phyloP scores from a whole-genome alignment of 2,888 invertebrate species.

The Gisinianus flammeolus region DNA sequence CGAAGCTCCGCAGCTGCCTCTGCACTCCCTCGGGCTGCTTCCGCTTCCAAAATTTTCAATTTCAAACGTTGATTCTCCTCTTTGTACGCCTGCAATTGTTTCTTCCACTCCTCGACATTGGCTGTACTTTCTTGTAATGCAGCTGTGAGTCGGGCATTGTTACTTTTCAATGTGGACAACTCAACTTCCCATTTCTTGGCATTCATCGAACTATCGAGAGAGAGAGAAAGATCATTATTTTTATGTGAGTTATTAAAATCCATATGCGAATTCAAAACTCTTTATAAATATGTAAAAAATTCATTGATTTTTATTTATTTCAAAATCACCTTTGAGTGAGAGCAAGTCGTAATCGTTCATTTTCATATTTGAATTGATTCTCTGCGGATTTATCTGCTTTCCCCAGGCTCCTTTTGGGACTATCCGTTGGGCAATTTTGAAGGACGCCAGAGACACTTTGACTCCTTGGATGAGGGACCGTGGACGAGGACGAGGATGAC shows the following conservation, averaged over 20 bases:
- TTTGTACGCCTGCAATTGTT: constrained; percentile 86
- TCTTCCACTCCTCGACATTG: constrained; percentile 98
- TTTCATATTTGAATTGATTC: constrained; percentile 94
- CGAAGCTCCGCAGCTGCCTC: constrained; percentile 79
- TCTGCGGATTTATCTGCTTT: constrained; percentile 65
- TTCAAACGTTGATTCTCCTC: constrained; percentile 87
- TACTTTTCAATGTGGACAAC: constrained; percentile 91
- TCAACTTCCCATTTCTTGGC: constrained; percentile 99
- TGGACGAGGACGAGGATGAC: constrained; percentile 41
- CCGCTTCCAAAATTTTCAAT: constrained; percentile 73
- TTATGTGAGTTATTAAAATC: background rate
- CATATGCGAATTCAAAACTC: background rate
- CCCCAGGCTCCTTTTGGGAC: constrained; percentile 54
- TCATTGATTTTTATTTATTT: constrained; percentile 51
- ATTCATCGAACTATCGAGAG: constrained; percentile 80
- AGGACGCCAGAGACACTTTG: constrained; percentile 62
- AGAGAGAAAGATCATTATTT: background rate
- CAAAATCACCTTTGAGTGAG: constrained; percentile 96
- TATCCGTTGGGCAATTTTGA: constrained; percentile 50
- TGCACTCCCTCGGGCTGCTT: constrained; percentile 70
- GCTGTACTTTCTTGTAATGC: constrained; percentile 94
- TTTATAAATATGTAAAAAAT: too few relatives aligned
- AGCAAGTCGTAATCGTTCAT: constrained; percentile 93
- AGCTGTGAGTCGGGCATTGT: constrained; percentile 91
- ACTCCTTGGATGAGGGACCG: constrained; percentile 62